Percentiles rank a stretch among this genome's conserved stretches.
These are phyloP conservation scores for Holacanthus passer DNA, from an alignment of 2,113 vertebrate species.

Conservation along the genomic window DNA sequence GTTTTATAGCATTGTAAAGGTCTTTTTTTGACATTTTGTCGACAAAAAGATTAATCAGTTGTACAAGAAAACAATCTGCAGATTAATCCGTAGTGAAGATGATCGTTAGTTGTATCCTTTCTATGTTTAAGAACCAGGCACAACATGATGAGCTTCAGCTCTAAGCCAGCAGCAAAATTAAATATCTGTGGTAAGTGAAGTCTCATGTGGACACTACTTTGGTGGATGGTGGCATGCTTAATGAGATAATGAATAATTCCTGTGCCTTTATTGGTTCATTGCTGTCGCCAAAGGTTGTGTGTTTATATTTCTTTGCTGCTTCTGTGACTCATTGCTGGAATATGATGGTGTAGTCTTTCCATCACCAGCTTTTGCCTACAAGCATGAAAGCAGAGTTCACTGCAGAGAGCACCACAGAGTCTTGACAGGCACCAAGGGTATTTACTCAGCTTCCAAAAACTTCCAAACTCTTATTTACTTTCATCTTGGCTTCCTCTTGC, in stretches of 20 bases:
- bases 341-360: constrained; percentile 16
- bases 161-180: not conserved
- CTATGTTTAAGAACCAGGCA: not conserved
- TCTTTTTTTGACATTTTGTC: not conserved
- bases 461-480: constrained; percentile 66
- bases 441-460: constrained; percentile 70
- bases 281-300: constrained; percentile 28
- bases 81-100: not conserved
- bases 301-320: constrained; percentile 24
- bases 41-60: too few species aligned
- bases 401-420: constrained; percentile 44
- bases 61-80: too few species aligned
- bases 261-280: constrained; percentile 8
- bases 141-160: not conserved
- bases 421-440: constrained; percentile 68
- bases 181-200: not conserved
- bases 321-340: constrained; percentile 25
- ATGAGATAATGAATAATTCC: constrained; percentile 30
- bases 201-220: not conserved
- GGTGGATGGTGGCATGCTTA: not conserved
- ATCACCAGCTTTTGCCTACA: constrained; percentile 31
- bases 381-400: constrained; percentile 54
- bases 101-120: not conserved
- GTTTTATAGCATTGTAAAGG: too few species aligned
- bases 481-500: constrained; percentile 66